Percentiles rank a stretch among this genome's conserved stretches.
These are phyloP conservation scores for Drosophila suzukii DNA, from an alignment of 1,140 invertebrate genomes.

Conservation along the genomic window DNA sequence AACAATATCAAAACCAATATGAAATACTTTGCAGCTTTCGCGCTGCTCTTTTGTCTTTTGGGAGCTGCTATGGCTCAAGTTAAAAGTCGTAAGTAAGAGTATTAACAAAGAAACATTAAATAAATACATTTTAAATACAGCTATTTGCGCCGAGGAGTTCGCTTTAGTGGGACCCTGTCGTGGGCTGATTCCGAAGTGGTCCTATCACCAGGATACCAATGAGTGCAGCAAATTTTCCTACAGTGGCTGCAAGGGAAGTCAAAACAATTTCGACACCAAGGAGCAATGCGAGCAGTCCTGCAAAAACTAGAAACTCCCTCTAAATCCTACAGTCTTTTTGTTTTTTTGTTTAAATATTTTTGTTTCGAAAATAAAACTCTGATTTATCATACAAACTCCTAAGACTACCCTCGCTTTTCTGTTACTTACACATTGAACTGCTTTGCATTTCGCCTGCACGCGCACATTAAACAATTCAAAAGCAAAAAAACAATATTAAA, in stretches of 20 bases:
- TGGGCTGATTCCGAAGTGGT: constrained; percentile 12
- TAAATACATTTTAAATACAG: constrained; percentile 12
- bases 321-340: neutral
- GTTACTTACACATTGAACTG: constrained; percentile 15
- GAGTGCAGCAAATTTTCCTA: constrained; percentile 88
- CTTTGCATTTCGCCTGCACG: constrained; percentile 47
- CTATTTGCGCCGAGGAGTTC: constrained; percentile 52
- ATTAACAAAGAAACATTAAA: too few relatives aligned
- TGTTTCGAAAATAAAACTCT: neutral
- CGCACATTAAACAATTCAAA: constrained; percentile 32
- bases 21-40: too few relatives aligned
- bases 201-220: constrained; percentile 47
- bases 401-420: constrained; percentile 2
- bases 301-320: constrained; percentile 4
- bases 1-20: too few relatives aligned
- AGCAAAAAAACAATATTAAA: constrained; percentile 4
- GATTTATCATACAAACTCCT: neutral
- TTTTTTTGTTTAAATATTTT: neutral
- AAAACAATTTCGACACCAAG: constrained; percentile 89
- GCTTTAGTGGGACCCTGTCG: neutral
- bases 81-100: too few relatives aligned
- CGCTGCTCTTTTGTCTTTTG: too few relatives aligned
- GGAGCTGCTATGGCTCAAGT: too few relatives aligned
- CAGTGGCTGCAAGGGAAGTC: constrained; percentile 91
- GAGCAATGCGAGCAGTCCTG: constrained; percentile 88